phyloP scores from a whole-genome alignment of 2,888 invertebrate genomes.

The Cataglyphis livida region DNA sequence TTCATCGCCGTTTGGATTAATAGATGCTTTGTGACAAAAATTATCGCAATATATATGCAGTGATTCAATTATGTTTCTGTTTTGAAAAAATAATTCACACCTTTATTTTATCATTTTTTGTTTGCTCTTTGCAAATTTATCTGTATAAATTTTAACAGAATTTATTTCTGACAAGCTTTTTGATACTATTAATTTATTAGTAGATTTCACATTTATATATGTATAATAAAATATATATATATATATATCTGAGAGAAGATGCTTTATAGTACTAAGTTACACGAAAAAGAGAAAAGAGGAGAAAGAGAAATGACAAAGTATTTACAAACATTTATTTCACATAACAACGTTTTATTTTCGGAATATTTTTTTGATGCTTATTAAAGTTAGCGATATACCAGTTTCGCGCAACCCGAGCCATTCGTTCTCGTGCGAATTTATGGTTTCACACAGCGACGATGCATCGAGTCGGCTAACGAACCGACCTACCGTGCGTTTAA shows the following conservation, averaged over 20 bases:
- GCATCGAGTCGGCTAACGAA: constrained; percentile 75
- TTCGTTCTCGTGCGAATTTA: constrained; percentile 73
- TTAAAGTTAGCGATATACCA: constrained; percentile 6
- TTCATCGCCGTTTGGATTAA: not conserved
- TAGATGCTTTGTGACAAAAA: not conserved
- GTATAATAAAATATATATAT: not conserved
- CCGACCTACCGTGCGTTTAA: constrained; percentile 71
- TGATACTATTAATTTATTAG: constrained; percentile 34
- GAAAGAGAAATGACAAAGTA: not conserved
- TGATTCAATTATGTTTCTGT: not conserved
- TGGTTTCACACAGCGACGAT: constrained; percentile 73
- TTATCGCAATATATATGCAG: not conserved
- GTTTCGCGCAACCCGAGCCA: constrained; percentile 55
- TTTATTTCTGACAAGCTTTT: constrained; percentile 31
- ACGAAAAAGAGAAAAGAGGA: not conserved
- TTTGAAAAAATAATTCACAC: not conserved
- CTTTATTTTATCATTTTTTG: not conserved
- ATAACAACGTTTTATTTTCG: not conserved
- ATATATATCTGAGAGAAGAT: no score
- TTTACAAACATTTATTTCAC: not conserved
- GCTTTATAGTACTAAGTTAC: no score
- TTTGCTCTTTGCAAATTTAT: not conserved
- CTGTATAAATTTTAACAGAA: constrained; percentile 18
- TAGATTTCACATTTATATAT: constrained; percentile 2
- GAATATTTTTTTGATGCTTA: not conserved